Evolutionary conservation across 1,140 invertebrate species (phyloP), one percentile per base, ranked within the genome.

Genomic region (Aphaenogaster rudis): DNA sequence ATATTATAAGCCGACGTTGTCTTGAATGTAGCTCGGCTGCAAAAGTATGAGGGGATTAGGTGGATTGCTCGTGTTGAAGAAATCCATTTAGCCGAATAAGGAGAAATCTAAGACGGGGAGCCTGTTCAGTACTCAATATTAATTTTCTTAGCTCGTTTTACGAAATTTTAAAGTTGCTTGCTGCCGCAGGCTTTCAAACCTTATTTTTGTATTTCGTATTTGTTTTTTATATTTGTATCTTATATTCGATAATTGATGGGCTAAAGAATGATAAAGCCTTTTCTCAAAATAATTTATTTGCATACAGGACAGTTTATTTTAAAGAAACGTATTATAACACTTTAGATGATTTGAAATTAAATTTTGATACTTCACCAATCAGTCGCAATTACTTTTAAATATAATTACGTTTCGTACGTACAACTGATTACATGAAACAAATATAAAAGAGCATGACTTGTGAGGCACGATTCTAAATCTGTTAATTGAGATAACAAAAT

Each of bases 1-100:
- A 84, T 84, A 84, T 84, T 84, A 84, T 84, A 76, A 84, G 54
- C 80, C 45, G 45, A 74, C 39, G 80, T 72, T 61, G 45, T 84
- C 80, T 84, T 84, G 28, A 76, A 76, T 76, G 45, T 84, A 50
- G 17, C 80, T 50, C 54, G 33, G 33, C 69, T 42, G 36, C 67
- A 72, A 74, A 81, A 81, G 64, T 45, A 74, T 33, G 67, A 84
- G 42, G n/a, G 69, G 69, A 76, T 81, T 84, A 84, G 72, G 5
- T 74, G n/a, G 54, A 71, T 76, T 72, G 50, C 52, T 57, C 52
- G 42, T 17, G 80, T 74, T 50, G 42, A 33, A 76, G 69, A 76
- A 74, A 84, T 84, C 80, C 54, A 84, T 61, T 84, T 84, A 76
- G n/a, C 64, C 8, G 54, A 74, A 61, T 42, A 59, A 48, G 52